Evolutionary conservation across 2,888 invertebrate genomes (phyloP).

Genomic region (Muschampia plurimacula): DNA sequence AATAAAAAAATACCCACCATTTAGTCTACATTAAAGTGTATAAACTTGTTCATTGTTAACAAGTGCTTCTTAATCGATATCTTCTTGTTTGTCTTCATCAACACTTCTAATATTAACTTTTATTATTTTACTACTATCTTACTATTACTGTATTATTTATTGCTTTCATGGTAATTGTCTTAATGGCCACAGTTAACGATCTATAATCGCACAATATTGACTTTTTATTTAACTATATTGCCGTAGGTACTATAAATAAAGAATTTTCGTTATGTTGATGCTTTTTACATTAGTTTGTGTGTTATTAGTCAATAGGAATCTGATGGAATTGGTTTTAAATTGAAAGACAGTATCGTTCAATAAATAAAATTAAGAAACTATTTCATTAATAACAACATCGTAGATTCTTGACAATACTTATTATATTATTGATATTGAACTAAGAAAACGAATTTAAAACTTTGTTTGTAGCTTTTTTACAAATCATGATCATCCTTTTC

Average conservation of each 20-base stretch:
- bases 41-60: too few relatives aligned
- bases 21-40: too few relatives aligned
- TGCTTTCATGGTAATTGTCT: not conserved
- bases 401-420: too few relatives aligned
- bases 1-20: too few relatives aligned
- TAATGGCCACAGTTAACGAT: constrained; percentile 13
- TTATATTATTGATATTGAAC: too few relatives aligned
- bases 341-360: not conserved
- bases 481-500: too few relatives aligned
- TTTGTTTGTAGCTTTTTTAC: too few relatives aligned
- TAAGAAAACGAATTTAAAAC: too few relatives aligned
- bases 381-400: too few relatives aligned
- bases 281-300: not conserved
- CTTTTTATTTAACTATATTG: constrained; percentile 14
- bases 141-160: not conserved
- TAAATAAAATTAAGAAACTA: too few relatives aligned
- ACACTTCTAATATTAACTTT: not conserved
- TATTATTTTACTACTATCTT: not conserved
- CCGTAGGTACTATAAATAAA: not conserved
- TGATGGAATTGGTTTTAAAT: not conserved
- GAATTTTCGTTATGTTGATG: constrained; percentile 16
- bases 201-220: constrained; percentile 11
- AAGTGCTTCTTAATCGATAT: not conserved
- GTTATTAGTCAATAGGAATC: not conserved
- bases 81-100: not conserved